Evolutionary conservation across 2,113 vertebrate species (phyloP), one percentile per base, ranked within the genome.

Genomic region (Eurypyga helias): DNA sequence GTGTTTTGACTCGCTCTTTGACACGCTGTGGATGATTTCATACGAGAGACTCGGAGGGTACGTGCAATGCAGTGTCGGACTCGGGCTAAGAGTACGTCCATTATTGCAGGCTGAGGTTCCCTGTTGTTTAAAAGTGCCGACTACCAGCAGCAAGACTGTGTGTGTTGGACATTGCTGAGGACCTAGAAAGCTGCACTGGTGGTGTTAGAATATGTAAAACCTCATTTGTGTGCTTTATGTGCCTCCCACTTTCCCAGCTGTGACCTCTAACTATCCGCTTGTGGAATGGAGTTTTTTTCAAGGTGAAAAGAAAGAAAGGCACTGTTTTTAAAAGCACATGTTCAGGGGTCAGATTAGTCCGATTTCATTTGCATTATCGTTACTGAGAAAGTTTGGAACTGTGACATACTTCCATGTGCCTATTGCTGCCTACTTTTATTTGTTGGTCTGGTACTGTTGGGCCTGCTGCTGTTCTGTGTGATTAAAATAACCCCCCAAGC

Each of bases 1-100:
- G 65, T 92, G 89, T 95, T 96, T 75, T 89, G 77, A 79, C 88
- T 90, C 2, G 34, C 43, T 80, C 41, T 72, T 67, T 80, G 90
- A 57, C 41, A 41, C 1, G 34, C 61, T 38, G 0, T 1, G 60
- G 84, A 2, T 93, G 91, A 89, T 49, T 89, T 93, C 69, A 54
- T 11, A 11, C 0, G 4, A 5, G 49, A 51, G 66, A 24, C 78
- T 87, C 0, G 5, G 45, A 23, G 75, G 43, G 57, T 9, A 43
- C 51, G 69, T 46, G 83, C 89, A 60, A 51, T 10, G 78, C 43
- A 49, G 61, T 3, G 36, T 87, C 69, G 38, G 57, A 69, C 65
- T 70, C 28, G 0, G 1, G 48, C 52, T 67, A 14, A 29, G 46
- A 72, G 65, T 16, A 7, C 3, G 16, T 54, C 83, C 78, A 25